phyloP scores from a whole-genome alignment of 2,888 invertebrate species.

The Mantis religiosa region DNA sequence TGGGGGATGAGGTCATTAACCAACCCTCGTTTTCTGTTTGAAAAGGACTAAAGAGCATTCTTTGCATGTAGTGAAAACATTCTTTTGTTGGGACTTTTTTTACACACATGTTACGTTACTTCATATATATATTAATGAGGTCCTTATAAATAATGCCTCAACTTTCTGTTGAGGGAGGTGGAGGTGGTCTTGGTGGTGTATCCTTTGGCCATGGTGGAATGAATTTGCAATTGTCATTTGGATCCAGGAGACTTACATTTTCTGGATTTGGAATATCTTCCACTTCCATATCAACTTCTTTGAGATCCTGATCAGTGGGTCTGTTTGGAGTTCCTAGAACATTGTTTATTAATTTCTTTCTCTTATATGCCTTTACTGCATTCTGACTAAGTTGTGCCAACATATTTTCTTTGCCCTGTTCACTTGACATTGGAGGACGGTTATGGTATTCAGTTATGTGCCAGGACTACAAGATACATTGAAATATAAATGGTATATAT shows the following conservation, averaged over 20 bases:
- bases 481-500: no score
- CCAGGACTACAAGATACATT: no score
- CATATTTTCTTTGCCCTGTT: conserved; percentile 66
- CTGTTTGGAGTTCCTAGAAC: conserved; percentile 34
- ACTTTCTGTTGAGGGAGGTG: conserved; percentile 33
- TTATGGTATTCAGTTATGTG: conserved; percentile 50
- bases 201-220: conserved; percentile 43
- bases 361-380: conserved; percentile 50
- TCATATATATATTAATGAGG: no score
- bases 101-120: no score
- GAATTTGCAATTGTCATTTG: conserved; percentile 38
- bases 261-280: conserved; percentile 48
- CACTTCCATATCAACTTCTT: conserved; percentile 57
- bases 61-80: no score
- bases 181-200: conserved; percentile 41
- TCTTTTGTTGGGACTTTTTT: no score
- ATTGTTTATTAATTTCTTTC: conserved; percentile 54
- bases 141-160: no score
- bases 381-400: conserved; percentile 39
- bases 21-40: no score
- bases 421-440: conserved; percentile 54
- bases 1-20: no score
- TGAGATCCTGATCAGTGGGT: conserved; percentile 31
- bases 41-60: no score
- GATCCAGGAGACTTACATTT: conserved; percentile 35